Evolutionary conservation across 2,797 vertebrate genomes (phyloP).

Genomic region (Mus spretus): DNA sequence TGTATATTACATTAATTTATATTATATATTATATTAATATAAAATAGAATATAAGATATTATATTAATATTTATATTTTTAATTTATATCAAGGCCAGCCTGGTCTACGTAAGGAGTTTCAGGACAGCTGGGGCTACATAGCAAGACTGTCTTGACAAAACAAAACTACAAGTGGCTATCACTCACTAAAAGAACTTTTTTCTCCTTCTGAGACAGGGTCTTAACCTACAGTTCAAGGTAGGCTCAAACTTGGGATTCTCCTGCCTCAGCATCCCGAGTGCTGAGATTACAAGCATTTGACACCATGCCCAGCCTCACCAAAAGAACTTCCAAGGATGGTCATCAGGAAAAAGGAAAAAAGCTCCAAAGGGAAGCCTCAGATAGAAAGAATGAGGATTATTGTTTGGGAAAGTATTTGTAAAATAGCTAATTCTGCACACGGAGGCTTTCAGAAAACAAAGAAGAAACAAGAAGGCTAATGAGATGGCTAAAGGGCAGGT

Average conservation of each 20-base stretch:
- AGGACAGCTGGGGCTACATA: neutral
- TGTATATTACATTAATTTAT: no score
- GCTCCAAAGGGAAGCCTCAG: neutral
- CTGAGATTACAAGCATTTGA: neutral
- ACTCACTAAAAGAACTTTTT: neutral
- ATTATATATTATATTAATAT: no score
- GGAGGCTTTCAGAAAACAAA: neutral
- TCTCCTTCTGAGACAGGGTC: neutral
- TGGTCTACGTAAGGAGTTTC: neutral
- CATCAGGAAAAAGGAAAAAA: conserved; percentile 42
- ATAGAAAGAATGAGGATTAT: neutral
- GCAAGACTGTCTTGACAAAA: neutral
- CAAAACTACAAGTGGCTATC: neutral
- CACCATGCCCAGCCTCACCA: neutral
- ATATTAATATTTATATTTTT: no score
- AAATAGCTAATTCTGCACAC: conserved; percentile 24
- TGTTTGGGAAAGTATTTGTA: neutral
- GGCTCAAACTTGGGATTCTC: neutral
- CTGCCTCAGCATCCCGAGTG: neutral
- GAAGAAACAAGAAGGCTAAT: neutral
- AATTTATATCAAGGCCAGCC: neutral
- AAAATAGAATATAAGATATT: no score
- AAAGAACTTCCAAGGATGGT: conserved; percentile 33
- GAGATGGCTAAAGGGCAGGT: neutral
- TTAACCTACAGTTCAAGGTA: neutral